phyloP scores from a whole-genome alignment of 2,113 vertebrate species.

The Oryzias curvinotus region DNA sequence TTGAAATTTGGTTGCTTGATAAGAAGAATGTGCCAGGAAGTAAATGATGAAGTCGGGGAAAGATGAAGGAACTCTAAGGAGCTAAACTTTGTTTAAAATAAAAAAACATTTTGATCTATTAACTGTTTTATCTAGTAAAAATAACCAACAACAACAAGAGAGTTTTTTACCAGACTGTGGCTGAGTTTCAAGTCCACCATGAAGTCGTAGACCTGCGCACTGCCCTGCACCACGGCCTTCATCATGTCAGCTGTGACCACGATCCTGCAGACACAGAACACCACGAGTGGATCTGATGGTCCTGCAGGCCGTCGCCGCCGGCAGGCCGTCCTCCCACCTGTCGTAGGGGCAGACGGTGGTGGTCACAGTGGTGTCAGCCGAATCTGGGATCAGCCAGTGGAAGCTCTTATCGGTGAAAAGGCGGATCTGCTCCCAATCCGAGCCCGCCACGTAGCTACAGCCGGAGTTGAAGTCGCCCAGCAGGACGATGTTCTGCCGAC shows the following conservation, averaged over 20 bases:
- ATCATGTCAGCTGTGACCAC: constrained; percentile 80
- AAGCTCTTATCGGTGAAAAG: constrained; percentile 84
- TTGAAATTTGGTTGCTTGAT: no score
- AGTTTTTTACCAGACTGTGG: constrained; percentile 74
- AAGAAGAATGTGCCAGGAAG: no score
- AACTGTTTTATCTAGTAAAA: no score
- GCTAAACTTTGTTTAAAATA: no score
- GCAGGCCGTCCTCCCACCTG: constrained; percentile 64
- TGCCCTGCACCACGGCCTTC: constrained; percentile 71
- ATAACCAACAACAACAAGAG: no score
- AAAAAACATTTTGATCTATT: no score
- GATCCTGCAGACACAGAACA: constrained; percentile 74
- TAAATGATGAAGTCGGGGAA: no score
- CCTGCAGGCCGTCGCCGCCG: background rate
- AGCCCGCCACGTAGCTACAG: constrained; percentile 78
- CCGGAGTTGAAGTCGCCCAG: constrained; percentile 91
- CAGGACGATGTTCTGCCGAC: constrained; percentile 84
- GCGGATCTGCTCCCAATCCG: constrained; percentile 81
- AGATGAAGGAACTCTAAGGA: no score
- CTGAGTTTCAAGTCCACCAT: constrained; percentile 76
- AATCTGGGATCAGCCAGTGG: constrained; percentile 85
- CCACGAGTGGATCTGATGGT: background rate
- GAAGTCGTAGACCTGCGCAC: constrained; percentile 80
- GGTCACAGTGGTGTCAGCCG: constrained; percentile 83
- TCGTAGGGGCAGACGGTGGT: constrained; percentile 86